Conservation (phyloP, 2,797 vertebrate genomes). For the Spinus olivaceus region DNA sequence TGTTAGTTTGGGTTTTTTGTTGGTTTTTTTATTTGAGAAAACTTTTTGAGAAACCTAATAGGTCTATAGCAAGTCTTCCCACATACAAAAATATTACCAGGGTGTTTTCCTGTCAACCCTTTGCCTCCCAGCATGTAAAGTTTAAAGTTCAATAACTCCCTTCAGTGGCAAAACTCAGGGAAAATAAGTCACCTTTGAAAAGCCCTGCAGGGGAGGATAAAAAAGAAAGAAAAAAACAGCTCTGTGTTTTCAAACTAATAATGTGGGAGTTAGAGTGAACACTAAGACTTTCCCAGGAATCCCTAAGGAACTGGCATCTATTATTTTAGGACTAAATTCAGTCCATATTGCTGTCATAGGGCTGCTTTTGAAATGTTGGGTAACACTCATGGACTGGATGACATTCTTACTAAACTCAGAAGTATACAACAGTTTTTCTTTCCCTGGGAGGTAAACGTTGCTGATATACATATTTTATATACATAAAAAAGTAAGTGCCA, state of each 20-base stretch:
- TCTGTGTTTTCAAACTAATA: not conserved
- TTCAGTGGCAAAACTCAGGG: not conserved
- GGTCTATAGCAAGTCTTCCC: not conserved
- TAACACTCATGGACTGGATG: not conserved
- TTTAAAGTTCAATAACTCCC: slow-evolving; percentile 15
- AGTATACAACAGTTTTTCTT: not conserved
- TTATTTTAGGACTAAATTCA: slow-evolving; percentile 39
- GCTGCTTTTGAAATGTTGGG: not conserved
- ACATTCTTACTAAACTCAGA: not conserved
- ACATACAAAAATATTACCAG: not conserved
- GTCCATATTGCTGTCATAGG: not conserved
- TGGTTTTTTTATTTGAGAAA: not conserved
- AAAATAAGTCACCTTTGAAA: slow-evolving; percentile 45
- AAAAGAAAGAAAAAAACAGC: not conserved
- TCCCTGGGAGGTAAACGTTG: not conserved
- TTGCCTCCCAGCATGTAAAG: not conserved
- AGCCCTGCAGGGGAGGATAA: not conserved
- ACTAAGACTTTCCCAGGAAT: slow-evolving; percentile 53
- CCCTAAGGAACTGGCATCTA: slow-evolving; percentile 24
- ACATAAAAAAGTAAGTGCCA: not conserved
- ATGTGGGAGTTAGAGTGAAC: not conserved
- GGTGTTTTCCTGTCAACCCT: not conserved
- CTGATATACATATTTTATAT: not conserved
- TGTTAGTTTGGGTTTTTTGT: not conserved
- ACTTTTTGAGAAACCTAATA: not conserved